Evolutionary conservation across 2,113 vertebrate genomes (phyloP).

Genomic region (Cavia porcellus): DNA sequence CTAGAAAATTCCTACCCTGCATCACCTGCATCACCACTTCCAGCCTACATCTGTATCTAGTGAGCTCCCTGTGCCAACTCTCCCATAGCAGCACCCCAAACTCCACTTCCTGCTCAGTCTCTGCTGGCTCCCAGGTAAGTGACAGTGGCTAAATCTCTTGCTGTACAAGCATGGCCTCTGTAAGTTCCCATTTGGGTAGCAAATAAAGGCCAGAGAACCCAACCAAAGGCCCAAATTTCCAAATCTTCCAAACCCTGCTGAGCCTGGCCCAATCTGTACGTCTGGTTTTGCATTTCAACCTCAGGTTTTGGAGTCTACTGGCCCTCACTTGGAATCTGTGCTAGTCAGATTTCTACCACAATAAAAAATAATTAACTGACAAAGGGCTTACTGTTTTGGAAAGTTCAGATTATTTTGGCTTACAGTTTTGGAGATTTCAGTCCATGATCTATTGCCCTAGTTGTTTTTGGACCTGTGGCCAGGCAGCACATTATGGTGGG

Average conservation of each 20-base stretch:
- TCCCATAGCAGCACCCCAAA: background rate
- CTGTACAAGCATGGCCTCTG: background rate
- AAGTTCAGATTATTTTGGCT: background rate
- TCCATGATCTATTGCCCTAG: no score
- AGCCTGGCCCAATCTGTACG: background rate
- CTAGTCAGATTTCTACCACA: background rate
- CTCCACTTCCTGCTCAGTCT: background rate
- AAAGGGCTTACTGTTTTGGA: background rate
- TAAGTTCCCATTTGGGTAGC: background rate
- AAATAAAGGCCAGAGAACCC: background rate
- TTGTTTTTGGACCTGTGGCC: background rate
- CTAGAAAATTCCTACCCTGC: background rate
- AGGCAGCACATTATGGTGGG: background rate
- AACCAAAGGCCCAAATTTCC: background rate
- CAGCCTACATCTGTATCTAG: background rate
- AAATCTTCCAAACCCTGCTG: background rate
- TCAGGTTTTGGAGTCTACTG: background rate
- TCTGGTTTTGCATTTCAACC: background rate
- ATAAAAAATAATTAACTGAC: background rate
- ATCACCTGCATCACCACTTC: background rate
- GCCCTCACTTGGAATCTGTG: background rate
- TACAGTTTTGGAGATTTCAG: background rate
- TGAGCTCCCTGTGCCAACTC: no score
- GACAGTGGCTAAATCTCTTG: background rate
- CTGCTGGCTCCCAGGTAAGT: background rate